Evolutionary conservation across 1,140 invertebrate genomes (phyloP), one percentile per base, ranked within the genome.

Genomic region (Thaumetopoea pityocampa): DNA sequence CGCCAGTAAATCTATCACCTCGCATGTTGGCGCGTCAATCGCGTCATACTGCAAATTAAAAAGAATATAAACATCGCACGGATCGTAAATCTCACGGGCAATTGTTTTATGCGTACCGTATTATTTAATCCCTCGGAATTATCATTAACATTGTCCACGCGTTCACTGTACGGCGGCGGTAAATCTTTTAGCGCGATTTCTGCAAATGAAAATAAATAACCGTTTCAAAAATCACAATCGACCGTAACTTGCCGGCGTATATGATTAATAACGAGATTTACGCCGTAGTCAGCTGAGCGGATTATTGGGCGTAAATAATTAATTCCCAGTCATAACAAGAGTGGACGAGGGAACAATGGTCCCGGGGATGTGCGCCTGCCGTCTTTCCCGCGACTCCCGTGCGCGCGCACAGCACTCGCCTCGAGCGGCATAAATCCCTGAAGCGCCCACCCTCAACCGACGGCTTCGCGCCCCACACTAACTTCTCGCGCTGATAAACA

Each of bases 1-100:
- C 29, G 70, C 72, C 18, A 83, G 52, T 43, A 83, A 51, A 44
- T 83, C 79, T 54, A 83, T 22, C 4, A 67, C 65, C 38, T 78
- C 76, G 51, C 60, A 72, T 44, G 46, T 37, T 22, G 63, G 54
- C 26, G 44, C n/a, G n/a, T n/a, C n/a, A n/a, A n/a, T 19, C 24
- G 27, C 17, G 40, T 29, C 23, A 38, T 37, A 49, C 67, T 67
- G 51, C 34, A 59, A 62, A 44, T 28, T 34, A 38, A 4, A 41
- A 32, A n/a, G 10, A 11, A 32, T 12, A 27, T 12, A 22, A 41
- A 30, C 12, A 44, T 34, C 20, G 27, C 14, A 27, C 26, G 20
- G 20, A 18, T 20, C 12, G 18, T 28, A 29, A 38, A 24, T 20
- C n/a, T 19, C 2, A 9, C 18, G 8, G 29, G 8, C 16, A 29